Evolutionary conservation across 2,888 invertebrate genomes (phyloP).

Genomic region (Abrostola tripartita): DNA sequence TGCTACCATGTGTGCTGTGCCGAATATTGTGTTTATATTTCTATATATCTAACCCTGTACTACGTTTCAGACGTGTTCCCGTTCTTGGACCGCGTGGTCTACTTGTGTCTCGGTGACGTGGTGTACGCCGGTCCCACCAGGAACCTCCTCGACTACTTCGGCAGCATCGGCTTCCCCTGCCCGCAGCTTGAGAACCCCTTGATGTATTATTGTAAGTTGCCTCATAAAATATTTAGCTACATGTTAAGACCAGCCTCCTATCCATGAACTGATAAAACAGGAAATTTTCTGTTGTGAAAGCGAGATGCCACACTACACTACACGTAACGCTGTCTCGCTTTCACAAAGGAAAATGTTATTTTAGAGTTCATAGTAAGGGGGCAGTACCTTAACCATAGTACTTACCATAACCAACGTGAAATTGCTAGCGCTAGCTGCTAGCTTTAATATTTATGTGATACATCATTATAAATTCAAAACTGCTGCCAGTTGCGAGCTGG

Average conservation of each 20-base stretch:
- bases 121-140: constrained; percentile 97
- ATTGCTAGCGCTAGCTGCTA: too few relatives aligned
- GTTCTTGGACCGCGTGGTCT: constrained; percentile 96
- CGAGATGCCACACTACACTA: too few relatives aligned
- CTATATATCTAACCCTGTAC: background rate
- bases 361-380: too few relatives aligned
- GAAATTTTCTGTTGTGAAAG: too few relatives aligned
- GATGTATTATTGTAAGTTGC: constrained; percentile 97
- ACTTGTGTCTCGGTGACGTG: constrained; percentile 96
- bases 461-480: too few relatives aligned
- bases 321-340: too few relatives aligned
- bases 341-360: too few relatives aligned
- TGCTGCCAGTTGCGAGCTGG: too few relatives aligned
- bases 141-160: constrained; percentile 97
- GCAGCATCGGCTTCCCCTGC: constrained; percentile 98
- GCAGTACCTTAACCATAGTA: too few relatives aligned
- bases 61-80: constrained; percentile 95
- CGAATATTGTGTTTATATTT: background rate
- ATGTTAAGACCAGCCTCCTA: background rate
- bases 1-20: too few relatives aligned
- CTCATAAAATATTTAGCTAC: background rate
- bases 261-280: background rate
- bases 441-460: too few relatives aligned
- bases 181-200: constrained; percentile 98
- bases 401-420: too few relatives aligned